Evolutionary conservation across 2,888 invertebrate species (phyloP).

Genomic region (Ischnus inquisitorius): DNA sequence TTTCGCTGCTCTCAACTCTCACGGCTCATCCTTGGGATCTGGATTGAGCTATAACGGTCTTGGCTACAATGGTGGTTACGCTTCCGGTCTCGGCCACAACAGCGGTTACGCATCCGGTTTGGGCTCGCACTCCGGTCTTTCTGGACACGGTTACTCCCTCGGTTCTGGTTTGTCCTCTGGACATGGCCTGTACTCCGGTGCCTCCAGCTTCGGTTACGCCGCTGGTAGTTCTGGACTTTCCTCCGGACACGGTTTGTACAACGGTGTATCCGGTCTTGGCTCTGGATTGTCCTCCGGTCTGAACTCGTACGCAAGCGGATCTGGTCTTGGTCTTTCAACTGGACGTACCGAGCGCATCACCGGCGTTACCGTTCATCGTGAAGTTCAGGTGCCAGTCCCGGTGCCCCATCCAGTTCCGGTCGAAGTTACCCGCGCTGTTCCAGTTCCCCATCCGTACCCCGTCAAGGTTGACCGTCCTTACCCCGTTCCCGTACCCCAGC

Average conservation of each 20-base stretch:
- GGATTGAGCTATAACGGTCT: slow-evolving; percentile 42
- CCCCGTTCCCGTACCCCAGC: slow-evolving; percentile 70
- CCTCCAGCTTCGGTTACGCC: background rate
- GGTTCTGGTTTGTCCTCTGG: slow-evolving; percentile 30
- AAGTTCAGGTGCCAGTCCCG: slow-evolving; percentile 73
- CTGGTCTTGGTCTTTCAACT: slow-evolving; percentile 44
- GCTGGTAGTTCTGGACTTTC: background rate
- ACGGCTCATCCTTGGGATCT: slow-evolving; percentile 38
- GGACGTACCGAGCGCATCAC: slow-evolving; percentile 70
- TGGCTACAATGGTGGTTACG: slow-evolving; percentile 16
- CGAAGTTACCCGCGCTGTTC: slow-evolving; percentile 73
- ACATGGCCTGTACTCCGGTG: background rate
- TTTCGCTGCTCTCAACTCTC: slow-evolving; percentile 34
- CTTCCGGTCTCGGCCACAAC: slow-evolving; percentile 48
- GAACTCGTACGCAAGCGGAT: slow-evolving; percentile 36
- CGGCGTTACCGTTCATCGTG: slow-evolving; percentile 74
- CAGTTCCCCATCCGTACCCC: slow-evolving; percentile 74
- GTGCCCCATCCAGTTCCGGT: slow-evolving; percentile 77
- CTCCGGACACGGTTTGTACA: background rate
- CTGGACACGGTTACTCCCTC: slow-evolving; percentile 17
- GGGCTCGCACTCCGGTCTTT: slow-evolving; percentile 54
- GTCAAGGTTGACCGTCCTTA: slow-evolving; percentile 66
- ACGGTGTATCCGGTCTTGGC: background rate
- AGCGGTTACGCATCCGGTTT: slow-evolving; percentile 64
- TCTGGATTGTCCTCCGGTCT: slow-evolving; percentile 34